These are phyloP conservation scores for Columba janthina DNA, from an alignment of 2,113 vertebrate species.

Conservation along the genomic window DNA sequence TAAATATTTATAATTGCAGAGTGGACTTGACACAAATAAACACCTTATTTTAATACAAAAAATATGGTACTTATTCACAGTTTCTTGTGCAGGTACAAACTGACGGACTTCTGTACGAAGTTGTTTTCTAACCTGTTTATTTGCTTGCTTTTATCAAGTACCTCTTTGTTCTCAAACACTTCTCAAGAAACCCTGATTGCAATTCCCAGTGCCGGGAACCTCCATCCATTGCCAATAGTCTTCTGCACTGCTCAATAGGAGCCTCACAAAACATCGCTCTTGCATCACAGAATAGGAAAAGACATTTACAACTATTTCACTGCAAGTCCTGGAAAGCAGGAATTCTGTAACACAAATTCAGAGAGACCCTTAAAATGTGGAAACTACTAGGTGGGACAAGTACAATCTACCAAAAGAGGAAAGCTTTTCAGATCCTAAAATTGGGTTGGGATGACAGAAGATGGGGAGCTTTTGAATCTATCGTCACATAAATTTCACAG, in stretches of 20 bases:
- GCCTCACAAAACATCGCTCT: not conserved
- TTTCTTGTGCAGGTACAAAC: not conserved
- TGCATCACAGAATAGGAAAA: not conserved
- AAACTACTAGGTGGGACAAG: not conserved
- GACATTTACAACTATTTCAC: not conserved
- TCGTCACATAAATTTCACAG: not conserved
- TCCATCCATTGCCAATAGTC: not conserved
- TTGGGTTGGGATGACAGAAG: not conserved
- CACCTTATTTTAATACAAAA: not conserved
- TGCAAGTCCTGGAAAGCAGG: not conserved
- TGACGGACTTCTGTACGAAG: not conserved
- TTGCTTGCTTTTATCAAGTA: not conserved
- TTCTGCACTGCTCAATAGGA: not conserved
- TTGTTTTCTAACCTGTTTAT: not conserved
- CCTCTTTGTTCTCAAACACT: not conserved
- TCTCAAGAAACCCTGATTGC: not conserved
- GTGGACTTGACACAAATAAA: not conserved
- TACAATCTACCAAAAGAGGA: not conserved
- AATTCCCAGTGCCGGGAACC: not conserved
- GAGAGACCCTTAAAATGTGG: not conserved
- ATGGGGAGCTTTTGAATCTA: not conserved
- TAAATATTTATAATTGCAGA: conserved; percentile 22
- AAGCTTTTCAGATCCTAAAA: not conserved
- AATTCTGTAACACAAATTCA: not conserved
- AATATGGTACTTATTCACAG: not conserved